Percentiles rank a stretch among this genome's conserved stretches.
Conservation (phyloP, 2,797 vertebrate species). For the Diplodus puntazzo region DNA sequence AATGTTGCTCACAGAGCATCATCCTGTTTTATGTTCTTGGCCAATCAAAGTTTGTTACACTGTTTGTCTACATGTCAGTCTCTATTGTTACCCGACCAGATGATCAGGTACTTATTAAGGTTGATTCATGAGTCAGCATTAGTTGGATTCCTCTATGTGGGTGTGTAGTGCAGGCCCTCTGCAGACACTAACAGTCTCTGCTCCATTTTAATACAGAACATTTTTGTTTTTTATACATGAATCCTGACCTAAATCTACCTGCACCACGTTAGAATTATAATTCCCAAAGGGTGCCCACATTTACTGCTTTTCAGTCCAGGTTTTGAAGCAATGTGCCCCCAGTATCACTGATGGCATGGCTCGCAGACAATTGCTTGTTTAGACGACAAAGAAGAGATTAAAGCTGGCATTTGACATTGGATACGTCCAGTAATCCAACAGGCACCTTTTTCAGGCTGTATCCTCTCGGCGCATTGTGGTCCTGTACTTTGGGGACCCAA, state of each 20-base stretch:
- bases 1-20: background rate
- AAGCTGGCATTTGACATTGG: constrained; percentile 78
- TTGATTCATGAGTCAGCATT: background rate
- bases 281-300: constrained; percentile 28
- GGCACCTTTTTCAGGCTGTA: constrained; percentile 58
- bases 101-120: background rate
- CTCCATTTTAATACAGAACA: background rate
- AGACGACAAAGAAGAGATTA: constrained; percentile 69
- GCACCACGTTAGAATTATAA: background rate
- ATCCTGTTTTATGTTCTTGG: background rate
- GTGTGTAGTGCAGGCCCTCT: background rate
- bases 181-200: background rate
- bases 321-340: constrained; percentile 38
- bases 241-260: constrained; percentile 46
- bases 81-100: background rate
- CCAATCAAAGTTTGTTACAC: background rate
- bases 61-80: background rate
- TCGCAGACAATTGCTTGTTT: constrained; percentile 66
- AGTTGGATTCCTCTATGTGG: background rate
- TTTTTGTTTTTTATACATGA: constrained; percentile 15
- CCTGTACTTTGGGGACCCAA: constrained; percentile 57
- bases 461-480: constrained; percentile 62
- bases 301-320: constrained; percentile 24
- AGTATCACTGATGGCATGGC: constrained; percentile 51
- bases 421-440: constrained; percentile 73